Base-by-base conservation (phyloP, 2,797 vertebrate species). In the Rachycentron canadum region DNA sequence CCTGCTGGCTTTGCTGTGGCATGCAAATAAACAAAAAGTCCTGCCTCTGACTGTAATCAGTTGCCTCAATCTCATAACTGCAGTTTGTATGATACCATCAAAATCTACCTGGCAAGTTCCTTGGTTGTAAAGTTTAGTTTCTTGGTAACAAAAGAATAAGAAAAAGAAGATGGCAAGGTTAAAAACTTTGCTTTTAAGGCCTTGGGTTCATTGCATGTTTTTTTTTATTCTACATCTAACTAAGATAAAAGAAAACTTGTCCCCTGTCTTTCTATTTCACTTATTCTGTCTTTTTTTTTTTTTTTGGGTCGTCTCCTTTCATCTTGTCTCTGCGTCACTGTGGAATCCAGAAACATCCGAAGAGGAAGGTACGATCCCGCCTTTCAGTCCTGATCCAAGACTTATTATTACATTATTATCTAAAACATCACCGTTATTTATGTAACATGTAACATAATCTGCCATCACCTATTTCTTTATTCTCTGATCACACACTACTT, bases 351-450 rank as follows among this genome's bases (percentile, higher is more conserved):
- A 94, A 99, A 99, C 95, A 98, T 99, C 90, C 96, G 98, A 30
- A 95, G 97, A 93, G 98, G 98, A 98, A 98, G 97, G 98, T 99
- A 99, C 16, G 96, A 95, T 71, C 90, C 95, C 17, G 89, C 95
- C 76, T 95, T 95, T 91, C 94, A 96, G 90, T 95, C 91, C 88
- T 97, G 94, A 95, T 74, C 25, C 26, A 55, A 61, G 17, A 73
- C n/a, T n/a, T n/a, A n/a, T n/a, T n/a, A n/a, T n/a, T n/a, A n/a
- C 34, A 45, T 53, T 34, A 40, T 72, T 14, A 13, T 55, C 8
- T 16, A 41, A 3, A 67, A 23, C 32, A 32, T 56, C 65, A 30
- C 50, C 2, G 25, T 52, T 73, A 19, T n/a, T 69, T 57, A 30
- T 56, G 40, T 72, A n/a, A n/a, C n/a, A n/a, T n/a, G n/a, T n/a